Evolutionary conservation across 2,797 vertebrate species (phyloP).

Genomic region (Erithacus rubecula): DNA sequence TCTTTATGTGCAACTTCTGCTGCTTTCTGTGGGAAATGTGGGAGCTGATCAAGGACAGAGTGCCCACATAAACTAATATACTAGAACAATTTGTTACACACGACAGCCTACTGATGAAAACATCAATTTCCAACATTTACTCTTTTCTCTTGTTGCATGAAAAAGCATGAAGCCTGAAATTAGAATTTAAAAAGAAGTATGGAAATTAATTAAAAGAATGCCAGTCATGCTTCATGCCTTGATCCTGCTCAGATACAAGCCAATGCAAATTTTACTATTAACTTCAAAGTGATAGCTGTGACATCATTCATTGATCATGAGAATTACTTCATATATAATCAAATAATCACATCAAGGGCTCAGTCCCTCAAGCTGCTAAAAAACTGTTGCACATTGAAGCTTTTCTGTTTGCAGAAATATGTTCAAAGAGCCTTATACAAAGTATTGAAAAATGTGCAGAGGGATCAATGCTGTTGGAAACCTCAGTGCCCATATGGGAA

Average conservation of each 20-base stretch:
- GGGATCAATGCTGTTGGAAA: conserved; percentile 44
- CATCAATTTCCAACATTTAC: not conserved
- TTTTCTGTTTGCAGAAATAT: conserved; percentile 17
- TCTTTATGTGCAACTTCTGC: not conserved
- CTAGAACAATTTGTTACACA: conserved; percentile 21
- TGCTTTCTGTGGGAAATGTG: conserved; percentile 5
- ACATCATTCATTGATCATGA: conserved; percentile 48
- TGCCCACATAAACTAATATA: conserved; percentile 19
- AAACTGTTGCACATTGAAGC: conserved; percentile 42
- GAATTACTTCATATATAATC: conserved; percentile 43
- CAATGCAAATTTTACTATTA: conserved; percentile 39
- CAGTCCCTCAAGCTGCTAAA: conserved; percentile 41
- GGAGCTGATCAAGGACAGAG: conserved; percentile 33
- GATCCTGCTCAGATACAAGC: conserved; percentile 43
- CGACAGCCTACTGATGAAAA: conserved; percentile 2
- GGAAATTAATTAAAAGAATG: conserved; percentile 34
- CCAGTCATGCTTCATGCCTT: conserved; percentile 8
- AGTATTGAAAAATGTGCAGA: conserved; percentile 36
- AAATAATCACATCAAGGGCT: conserved; percentile 49
- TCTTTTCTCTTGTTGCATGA: not conserved
- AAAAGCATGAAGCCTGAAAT: not conserved
- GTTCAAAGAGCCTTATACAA: conserved; percentile 40
- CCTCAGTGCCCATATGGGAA: conserved; percentile 49
- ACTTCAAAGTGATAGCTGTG: conserved; percentile 55
- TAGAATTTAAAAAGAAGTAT: conserved; percentile 13